Base-by-base conservation (phyloP, 2,113 vertebrate genomes). In the Nothoprocta pentlandii region DNA sequence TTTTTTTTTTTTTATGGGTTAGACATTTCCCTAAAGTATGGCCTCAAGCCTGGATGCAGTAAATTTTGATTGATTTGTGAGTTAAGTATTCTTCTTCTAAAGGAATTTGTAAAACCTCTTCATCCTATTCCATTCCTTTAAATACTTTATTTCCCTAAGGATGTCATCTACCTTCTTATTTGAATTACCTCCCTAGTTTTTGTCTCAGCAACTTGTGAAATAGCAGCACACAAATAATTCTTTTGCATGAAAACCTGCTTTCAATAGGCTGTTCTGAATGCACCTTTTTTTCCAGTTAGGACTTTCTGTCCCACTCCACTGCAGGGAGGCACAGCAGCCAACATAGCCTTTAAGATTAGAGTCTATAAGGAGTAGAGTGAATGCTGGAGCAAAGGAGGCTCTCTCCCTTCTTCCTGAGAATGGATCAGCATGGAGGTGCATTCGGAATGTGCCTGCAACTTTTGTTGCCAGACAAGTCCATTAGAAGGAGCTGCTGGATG, bases 391-490 rank as follows among this genome's bases (percentile, higher is more conserved):
- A 97, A 93, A 69, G 75, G 47, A 87, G 81, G 83, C 28, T 54
- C 49, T 90, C 90, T 42, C 93, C 47, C 58, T 73, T 30, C 1
- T 93, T 78, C 71, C 92, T 16, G 39, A 85, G 63, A 53, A 51
- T 2, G 56, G 56, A 93, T 67, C 93, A 74, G 59, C 63, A 26
- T 11, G 36, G 19, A 51, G 28, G 28, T 56, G 46, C 51, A 81
- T 81, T 92, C 90, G 64, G 71, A 82, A 84, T 90, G 95, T 54
- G 69, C 85, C 78, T 86, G 16, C 13, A 89, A 32, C 73, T 30
- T 76, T 80, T 81, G 41, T 70, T 39, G 75, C 85, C 76, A 95
- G 96, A 95, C 94, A 91, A 93, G 79, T 73, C 71, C 70, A 61
- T 39, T 32, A 49, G 90, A 59, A 92, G 78, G 77, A 85, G 8